phyloP scores from a whole-genome alignment of 2,888 invertebrate genomes.

The Andricus quercusramuli region DNA sequence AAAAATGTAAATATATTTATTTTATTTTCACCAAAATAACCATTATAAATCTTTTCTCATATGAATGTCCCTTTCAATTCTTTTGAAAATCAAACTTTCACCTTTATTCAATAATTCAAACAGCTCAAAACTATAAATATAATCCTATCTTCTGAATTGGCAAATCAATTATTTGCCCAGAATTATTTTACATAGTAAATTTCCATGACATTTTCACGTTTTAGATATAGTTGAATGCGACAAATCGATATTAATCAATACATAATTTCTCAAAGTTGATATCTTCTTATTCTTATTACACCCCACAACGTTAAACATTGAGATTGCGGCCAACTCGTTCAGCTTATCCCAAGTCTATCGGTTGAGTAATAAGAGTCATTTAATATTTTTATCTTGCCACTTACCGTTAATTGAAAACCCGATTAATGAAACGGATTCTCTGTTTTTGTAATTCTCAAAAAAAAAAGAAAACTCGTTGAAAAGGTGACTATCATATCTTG shows the following conservation, averaged over 20 bases:
- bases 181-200: neutral
- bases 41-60: too few species aligned
- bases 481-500: slow-evolving; percentile 29
- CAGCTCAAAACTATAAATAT: too few species aligned
- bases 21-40: too few species aligned
- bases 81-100: too few species aligned
- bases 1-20: too few species aligned
- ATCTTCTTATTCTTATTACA: slow-evolving; percentile 32
- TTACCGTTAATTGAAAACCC: slow-evolving; percentile 67
- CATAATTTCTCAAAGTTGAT: slow-evolving; percentile 25
- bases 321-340: slow-evolving; percentile 30
- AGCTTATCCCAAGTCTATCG: slow-evolving; percentile 62
- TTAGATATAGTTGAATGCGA: neutral
- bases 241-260: slow-evolving; percentile 21
- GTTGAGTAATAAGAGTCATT: slow-evolving; percentile 66
- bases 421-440: slow-evolving; percentile 62
- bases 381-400: slow-evolving; percentile 65
- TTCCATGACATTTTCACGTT: neutral
- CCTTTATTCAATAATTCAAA: too few species aligned
- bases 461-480: slow-evolving; percentile 25
- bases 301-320: slow-evolving; percentile 31
- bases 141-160: neutral
- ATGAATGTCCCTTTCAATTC: too few species aligned
- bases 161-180: neutral
- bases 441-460: slow-evolving; percentile 54